phyloP scores from a whole-genome alignment of 2,888 invertebrate species.

The Petrophora chlorosata region DNA sequence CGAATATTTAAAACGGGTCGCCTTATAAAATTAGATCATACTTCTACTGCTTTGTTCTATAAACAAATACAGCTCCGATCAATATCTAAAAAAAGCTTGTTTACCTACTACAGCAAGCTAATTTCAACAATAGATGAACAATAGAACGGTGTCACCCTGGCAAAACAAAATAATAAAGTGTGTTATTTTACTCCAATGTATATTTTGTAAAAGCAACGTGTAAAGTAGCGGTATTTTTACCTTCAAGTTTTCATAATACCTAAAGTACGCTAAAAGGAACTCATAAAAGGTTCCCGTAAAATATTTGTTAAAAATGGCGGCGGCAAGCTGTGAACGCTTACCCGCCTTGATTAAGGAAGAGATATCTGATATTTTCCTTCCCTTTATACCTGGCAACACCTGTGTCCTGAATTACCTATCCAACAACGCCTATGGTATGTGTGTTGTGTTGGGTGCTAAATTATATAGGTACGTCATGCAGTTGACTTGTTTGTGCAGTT shows the following conservation, averaged over 20 bases:
- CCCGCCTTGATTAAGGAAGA: conserved; percentile 59
- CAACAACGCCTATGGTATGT: not conserved
- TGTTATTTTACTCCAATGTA: no score
- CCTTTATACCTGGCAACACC: conserved; percentile 35
- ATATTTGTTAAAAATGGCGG: conserved; percentile 38
- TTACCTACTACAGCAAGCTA: no score
- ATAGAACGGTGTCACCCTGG: no score
- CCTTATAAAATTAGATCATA: conserved; percentile 69
- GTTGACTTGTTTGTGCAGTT: no score
- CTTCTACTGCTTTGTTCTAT: conserved; percentile 32
- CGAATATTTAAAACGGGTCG: conserved; percentile 64
- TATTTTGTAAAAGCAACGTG: conserved; percentile 43
- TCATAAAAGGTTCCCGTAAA: conserved; percentile 58
- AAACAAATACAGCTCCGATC: conserved; percentile 2
- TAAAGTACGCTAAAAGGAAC: conserved; percentile 49
- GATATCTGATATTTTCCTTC: conserved; percentile 65
- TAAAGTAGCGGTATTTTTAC: conserved; percentile 44
- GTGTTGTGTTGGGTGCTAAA: no score
- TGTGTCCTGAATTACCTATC: conserved; percentile 16
- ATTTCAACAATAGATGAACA: no score
- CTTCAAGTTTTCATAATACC: conserved; percentile 48
- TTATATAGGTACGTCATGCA: no score
- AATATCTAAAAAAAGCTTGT: no score
- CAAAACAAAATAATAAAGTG: no score
- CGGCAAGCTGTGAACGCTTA: conserved; percentile 47